These are phyloP conservation scores for Panurus biarmicus DNA, from an alignment of 2,113 vertebrate species.

Conservation along the genomic window DNA sequence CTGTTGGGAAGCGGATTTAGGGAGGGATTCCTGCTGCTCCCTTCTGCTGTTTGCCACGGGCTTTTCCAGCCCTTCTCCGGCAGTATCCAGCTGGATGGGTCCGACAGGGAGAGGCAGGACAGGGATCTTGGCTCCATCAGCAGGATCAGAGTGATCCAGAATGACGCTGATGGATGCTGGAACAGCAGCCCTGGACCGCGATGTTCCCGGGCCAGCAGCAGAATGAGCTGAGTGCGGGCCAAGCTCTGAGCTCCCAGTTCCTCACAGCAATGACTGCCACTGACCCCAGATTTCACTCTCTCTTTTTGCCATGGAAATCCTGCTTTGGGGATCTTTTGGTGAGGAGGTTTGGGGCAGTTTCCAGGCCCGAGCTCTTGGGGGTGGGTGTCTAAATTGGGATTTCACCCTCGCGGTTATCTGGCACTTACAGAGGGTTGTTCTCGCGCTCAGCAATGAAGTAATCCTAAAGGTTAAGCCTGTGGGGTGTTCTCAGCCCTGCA, in stretches of 20 bases:
- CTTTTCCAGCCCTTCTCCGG: neutral
- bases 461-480: conserved; percentile 51
- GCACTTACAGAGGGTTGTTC: neutral
- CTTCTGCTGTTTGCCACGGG: neutral
- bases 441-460: neutral
- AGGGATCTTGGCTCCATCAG: neutral
- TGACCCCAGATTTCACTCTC: neutral
- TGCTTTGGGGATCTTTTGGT: neutral
- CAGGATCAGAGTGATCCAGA: neutral
- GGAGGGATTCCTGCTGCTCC: neutral
- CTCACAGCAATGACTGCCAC: rapidly evolving
- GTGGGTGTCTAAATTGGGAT: neutral
- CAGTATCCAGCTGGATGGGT: neutral
- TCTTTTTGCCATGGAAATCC: rapidly evolving
- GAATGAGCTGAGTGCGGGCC: rapidly evolving
- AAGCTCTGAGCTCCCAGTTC: neutral
- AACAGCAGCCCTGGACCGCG: rapidly evolving
- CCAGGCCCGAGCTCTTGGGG: rapidly evolving
- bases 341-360: neutral
- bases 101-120: neutral
- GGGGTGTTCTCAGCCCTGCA: conserved; percentile 5
- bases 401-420: neutral
- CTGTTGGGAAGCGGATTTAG: neutral
- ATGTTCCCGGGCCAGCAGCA: neutral
- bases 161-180: neutral